Evolutionary conservation across 2,888 invertebrate species (phyloP), one percentile per base, ranked within the genome.

Genomic region (Nineta flava): DNA sequence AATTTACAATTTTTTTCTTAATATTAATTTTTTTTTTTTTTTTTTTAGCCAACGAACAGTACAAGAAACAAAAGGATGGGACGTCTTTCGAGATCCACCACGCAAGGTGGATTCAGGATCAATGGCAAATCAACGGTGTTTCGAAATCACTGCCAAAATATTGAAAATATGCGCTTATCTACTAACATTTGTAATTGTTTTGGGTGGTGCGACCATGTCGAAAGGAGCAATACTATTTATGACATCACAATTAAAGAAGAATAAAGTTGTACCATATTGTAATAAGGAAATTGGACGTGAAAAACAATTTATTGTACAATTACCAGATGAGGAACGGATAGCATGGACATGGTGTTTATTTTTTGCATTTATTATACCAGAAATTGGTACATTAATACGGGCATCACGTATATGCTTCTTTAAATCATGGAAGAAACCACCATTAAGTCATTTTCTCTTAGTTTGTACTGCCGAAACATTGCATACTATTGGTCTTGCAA

Each of bases 281-380:
- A 90, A 88, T 73, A 82, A 76, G 65, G 82, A 86, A 70, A 77
- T 87, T 74, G 90, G 85, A 72, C 81, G 88, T 61, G 88, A 88
- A 69, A 87, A 87, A 66, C 83, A 83, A 67, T 92, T 86, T 65
- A 73, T 83, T 60, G 87, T 85, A 9, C 78, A 76, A 57, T 70
- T 92, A 56, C 87, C 91, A 19, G 83, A 85, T 57, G 82, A 83
- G 58, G 92, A 93, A 67, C 77, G 90, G 49, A 83, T 92, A 54
- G 87, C 85, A 45, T 93, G 92, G 92, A 86, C 90, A 66, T 94
- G 94, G 92, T 87, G 87, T 52, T 66, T 95, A 47, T 70, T 93
- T 49, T 83, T 92, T 55, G 87, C 87, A 2, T 91, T 88, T 61
- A 77, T 87, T 35, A 79, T 92, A 47, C 95, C 95, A 0, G 94